Percentiles rank a stretch among this genome's conserved stretches.
These are phyloP conservation scores for Proteles cristata DNA, from an alignment of 2,113 vertebrate species.

Conservation along the genomic window DNA sequence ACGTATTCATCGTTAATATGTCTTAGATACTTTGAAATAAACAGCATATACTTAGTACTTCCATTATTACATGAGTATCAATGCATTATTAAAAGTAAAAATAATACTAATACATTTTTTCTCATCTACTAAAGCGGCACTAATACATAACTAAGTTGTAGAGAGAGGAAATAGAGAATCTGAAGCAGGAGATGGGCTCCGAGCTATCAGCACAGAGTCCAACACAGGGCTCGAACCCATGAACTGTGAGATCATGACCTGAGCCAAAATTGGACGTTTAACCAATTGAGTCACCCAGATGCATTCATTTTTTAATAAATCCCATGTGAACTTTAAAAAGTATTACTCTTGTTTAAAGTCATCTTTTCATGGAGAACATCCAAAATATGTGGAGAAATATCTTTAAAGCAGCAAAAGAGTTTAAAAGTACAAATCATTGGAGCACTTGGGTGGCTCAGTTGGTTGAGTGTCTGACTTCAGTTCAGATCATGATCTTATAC, in stretches of 20 bases:
- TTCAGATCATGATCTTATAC: no score
- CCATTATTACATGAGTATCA: not conserved
- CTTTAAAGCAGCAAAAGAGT: not conserved
- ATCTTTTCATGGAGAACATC: not conserved
- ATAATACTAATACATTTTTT: slow-evolving; percentile 27
- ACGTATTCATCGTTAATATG: not conserved
- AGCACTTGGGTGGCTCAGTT: no score
- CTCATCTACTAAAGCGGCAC: not conserved
- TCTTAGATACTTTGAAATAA: slow-evolving; percentile 26
- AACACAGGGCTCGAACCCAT: no score
- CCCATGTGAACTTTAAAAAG: not conserved
- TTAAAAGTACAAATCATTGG: not conserved
- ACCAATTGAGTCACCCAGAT: no score
- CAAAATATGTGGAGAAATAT: not conserved
- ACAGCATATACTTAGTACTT: not conserved
- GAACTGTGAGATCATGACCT: no score
- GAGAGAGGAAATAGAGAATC: not conserved
- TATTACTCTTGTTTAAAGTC: not conserved
- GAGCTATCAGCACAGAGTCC: no score
- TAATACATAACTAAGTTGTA: not conserved
- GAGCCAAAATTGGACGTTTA: no score
- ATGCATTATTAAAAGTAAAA: slow-evolving; percentile 45
- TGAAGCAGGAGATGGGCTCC: no score
- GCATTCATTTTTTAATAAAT: slow-evolving; percentile 24
- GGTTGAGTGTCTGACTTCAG: no score